Base-by-base conservation (phyloP, 2,888 invertebrate genomes). In the Melanophora roralis region DNA sequence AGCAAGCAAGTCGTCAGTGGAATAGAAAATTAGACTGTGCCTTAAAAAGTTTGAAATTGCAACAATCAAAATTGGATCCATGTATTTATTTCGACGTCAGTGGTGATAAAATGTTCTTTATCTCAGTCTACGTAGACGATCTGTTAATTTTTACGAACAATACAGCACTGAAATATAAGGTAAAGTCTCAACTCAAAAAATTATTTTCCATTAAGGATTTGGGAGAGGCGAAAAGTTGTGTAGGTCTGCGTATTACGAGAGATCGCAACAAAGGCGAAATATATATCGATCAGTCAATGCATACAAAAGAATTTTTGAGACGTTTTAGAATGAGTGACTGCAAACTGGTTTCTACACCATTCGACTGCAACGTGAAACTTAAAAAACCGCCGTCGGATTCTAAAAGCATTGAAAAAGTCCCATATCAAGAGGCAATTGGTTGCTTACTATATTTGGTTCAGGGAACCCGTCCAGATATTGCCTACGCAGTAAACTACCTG, bases 401-500 rank as follows among this genome's bases (percentile, higher is more conserved):
- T 6, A 60, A 14, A 11, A 1, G 32, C 16, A 21, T 49, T 32
- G 8, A 64, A 16, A 64, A 49, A 5, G 16, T 47, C 34, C 36
- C 14, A 5, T 45, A 19, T 12, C 16, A 45, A 45, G 27, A 27
- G 6, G 27, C 27, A 5, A 27, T 27, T 5, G 45, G 45, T 16
- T 16, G 45, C 7, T 19, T 45, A n/a, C 16, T 45, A 2, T 45
- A 3, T 16, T 45, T 45, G 45, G 80, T 67, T 4, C 78, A 82
- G 68, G 77, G 78, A 11, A 81, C 82, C 16, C 62, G 82, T n/a
- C 82, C 82, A 16, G 83, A 84, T 65, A 64, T 83, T 6, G 74
- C 81, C 1, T 83, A 74, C 65, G 82, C 82, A n/a, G 82, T 82
- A 0, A 82, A 73, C 45, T 49, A 47, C 23, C 69, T 83, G 3